Evolutionary conservation across 2,888 invertebrate species (phyloP).

Genomic region (Apodemia zela): DNA sequence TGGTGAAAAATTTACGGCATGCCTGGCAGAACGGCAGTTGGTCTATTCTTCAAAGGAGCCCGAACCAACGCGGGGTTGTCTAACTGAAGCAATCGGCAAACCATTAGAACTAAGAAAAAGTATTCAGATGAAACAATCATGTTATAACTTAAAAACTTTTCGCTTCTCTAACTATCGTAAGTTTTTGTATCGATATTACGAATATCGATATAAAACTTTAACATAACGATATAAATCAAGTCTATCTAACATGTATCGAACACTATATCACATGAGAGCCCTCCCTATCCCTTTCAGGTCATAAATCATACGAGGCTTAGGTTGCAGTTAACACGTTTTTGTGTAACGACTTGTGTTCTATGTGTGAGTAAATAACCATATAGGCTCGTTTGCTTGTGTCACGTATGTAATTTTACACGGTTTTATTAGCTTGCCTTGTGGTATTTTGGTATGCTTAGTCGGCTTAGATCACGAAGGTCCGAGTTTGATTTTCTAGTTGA

Average conservation of each 20-base stretch:
- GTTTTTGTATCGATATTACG: neutral
- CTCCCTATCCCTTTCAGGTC: constrained; percentile 29
- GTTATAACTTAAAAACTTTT: neutral
- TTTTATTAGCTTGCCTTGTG: neutral
- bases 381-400: neutral
- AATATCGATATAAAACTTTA: constrained; percentile 13
- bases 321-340: constrained; percentile 44
- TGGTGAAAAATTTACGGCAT: no score
- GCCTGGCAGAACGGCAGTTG: no score
- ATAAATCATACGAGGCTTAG: constrained; percentile 42
- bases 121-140: neutral
- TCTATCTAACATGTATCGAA: constrained; percentile 2
- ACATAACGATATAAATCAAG: constrained; percentile 13
- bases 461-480: fast-evolving
- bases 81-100: no score
- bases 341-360: constrained; percentile 31
- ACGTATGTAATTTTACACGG: neutral
- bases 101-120: neutral
- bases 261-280: constrained; percentile 10
- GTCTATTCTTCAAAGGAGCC: no score
- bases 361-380: constrained; percentile 8
- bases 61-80: no score
- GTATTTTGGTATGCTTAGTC: neutral
- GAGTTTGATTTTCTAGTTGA: neutral
- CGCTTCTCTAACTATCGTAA: neutral